These are phyloP conservation scores for Myotis brandtii DNA, from an alignment of 2,113 vertebrate species.

Conservation along the genomic window DNA sequence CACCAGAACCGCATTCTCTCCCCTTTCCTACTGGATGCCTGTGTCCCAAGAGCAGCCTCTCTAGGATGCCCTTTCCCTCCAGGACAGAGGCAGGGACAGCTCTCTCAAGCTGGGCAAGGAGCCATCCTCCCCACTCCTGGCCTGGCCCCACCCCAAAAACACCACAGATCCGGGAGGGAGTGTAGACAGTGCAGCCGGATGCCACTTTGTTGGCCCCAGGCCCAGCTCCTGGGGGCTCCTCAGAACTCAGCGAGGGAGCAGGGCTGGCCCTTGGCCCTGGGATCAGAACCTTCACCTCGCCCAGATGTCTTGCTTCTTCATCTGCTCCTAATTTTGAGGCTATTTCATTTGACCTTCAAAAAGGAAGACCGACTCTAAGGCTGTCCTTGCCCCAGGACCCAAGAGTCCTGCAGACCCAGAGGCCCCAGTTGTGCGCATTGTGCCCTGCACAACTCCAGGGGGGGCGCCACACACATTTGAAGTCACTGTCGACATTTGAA, in stretches of 20 bases:
- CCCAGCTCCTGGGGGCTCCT: conserved; percentile 55
- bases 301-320: background rate
- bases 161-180: conserved; percentile 53
- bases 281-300: background rate
- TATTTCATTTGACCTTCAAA: conserved; percentile 59
- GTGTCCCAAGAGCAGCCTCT: background rate
- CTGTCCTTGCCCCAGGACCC: background rate
- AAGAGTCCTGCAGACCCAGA: background rate
- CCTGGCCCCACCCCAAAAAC: conserved; percentile 22
- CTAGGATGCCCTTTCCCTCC: conserved; percentile 26
- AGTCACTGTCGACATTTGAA: background rate
- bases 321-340: background rate
- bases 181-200: background rate
- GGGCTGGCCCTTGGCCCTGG: background rate
- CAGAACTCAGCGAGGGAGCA: background rate
- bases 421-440: background rate
- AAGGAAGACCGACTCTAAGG: background rate
- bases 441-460: background rate
- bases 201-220: conserved; percentile 37
- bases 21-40: background rate
- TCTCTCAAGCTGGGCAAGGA: background rate
- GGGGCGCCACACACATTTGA: background rate
- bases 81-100: conserved; percentile 22
- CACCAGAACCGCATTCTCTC: background rate
- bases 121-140: background rate